These are phyloP conservation scores for Chaetodon auriga DNA, from an alignment of 2,113 vertebrate genomes.

Conservation along the genomic window DNA sequence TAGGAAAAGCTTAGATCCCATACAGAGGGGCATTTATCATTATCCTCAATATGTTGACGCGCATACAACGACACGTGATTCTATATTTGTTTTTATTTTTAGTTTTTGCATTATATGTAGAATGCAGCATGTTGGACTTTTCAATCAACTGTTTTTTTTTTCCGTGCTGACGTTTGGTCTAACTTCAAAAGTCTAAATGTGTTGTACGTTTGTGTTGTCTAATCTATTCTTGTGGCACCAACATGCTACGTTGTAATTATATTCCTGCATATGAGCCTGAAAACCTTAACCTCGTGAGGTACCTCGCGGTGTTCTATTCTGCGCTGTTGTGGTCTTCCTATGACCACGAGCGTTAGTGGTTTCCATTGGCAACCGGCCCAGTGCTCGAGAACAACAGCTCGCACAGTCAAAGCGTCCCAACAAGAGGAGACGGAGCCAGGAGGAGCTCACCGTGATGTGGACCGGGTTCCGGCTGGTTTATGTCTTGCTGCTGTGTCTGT, in stretches of 20 bases:
- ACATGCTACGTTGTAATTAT: background rate
- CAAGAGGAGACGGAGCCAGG: background rate
- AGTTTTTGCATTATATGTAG: background rate
- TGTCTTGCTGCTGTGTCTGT: background rate
- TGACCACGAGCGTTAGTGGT: constrained; percentile 51
- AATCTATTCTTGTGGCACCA: background rate
- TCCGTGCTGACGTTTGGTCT: background rate
- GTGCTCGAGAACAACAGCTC: constrained; percentile 32
- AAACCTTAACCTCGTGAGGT: too few relatives aligned
- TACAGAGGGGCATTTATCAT: background rate
- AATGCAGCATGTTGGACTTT: background rate
- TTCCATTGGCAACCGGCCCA: constrained; percentile 68
- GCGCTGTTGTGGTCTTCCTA: background rate
- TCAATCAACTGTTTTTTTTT: too few relatives aligned
- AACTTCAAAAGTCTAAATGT: background rate
- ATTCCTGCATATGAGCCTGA: too few relatives aligned
- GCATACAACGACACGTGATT: background rate
- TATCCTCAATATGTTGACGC: background rate
- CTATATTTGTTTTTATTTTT: background rate
- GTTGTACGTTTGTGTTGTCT: background rate
- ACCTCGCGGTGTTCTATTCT: background rate
- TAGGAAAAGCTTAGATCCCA: background rate
- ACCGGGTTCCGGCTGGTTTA: background rate
- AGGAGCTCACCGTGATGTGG: background rate
- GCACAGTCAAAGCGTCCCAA: background rate